Evolutionary conservation across 2,888 invertebrate species (phyloP), one percentile per base, ranked within the genome.

Genomic region (Seladonia tumulorum): DNA sequence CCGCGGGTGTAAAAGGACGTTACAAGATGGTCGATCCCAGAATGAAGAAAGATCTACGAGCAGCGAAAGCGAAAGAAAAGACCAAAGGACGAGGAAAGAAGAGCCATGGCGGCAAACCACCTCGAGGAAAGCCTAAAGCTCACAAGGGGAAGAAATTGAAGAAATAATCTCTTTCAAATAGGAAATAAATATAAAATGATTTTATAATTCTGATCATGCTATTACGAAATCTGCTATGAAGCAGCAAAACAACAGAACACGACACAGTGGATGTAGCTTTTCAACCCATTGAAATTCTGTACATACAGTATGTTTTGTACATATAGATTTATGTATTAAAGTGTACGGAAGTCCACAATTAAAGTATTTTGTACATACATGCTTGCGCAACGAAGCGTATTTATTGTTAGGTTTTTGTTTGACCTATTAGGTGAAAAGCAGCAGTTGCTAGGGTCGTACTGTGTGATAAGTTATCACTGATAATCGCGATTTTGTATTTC

Each of bases 11-110:
- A 39, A 98, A 98, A 95, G 99, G 99, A 78, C 97, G 96, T 53
- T 99, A 98, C 95, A 98, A 97, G 95, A 97, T 99, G n/a, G 99
- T 99, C 8, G 99, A 99, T 96, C 97, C 98, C 1, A 96, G 99
- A 90, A 97, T 99, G 97, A 99, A 99, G 95, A 99, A 99, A 95
- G 99, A 99, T 94, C 95, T 97, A 93, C 96, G 97, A 86, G 97
- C 97, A 0, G 95, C 96, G 90, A 97, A 97, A 94, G 95, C 96
- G 25, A 96, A 96, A 93, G 96, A 96, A 94, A 97, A 96, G 95
- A 96, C 96, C 57, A 96, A 92, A 83, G 93, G 93, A 82, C 93
- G 92, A 49, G 94, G 92, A 5, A 94, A 94, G 89, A 92, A 89
- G 75, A 86, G 91, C 86, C 95, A 94, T 90, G 95, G 95, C 91